Evolutionary conservation across 2,113 vertebrate genomes (phyloP).

Genomic region (Microtus ochrogaster): DNA sequence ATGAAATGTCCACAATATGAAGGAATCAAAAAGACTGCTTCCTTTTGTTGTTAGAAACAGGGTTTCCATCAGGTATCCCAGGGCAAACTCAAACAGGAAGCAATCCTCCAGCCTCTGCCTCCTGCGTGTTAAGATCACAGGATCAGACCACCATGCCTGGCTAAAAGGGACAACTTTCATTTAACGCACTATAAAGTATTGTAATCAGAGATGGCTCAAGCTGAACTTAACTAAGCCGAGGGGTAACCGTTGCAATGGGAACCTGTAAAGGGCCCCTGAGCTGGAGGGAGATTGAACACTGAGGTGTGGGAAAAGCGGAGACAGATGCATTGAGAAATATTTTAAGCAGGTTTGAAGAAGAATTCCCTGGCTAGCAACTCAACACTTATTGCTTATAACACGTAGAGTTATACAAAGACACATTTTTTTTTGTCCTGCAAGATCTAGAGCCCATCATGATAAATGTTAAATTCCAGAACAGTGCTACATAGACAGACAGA

Average conservation of each 20-base stretch:
- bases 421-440: background rate
- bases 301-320: background rate
- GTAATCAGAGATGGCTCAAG: background rate
- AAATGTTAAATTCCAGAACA: background rate
- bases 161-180: background rate
- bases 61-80: background rate
- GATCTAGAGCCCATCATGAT: background rate
- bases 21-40: background rate
- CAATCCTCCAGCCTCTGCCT: background rate
- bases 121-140: background rate
- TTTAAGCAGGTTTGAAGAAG: background rate
- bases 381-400: background rate
- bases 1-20: background rate
- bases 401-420: background rate
- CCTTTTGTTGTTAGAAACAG: background rate
- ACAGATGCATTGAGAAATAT: background rate
- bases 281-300: background rate
- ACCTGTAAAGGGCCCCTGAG: background rate
- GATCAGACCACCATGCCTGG: background rate
- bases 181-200: background rate
- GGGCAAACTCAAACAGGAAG: background rate
- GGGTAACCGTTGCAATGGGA: background rate
- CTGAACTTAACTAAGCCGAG: background rate
- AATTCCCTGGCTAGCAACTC: background rate
- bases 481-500: background rate